Conservation (phyloP, 2,888 invertebrate species). For the Caenorhabditis uteleia region DNA sequence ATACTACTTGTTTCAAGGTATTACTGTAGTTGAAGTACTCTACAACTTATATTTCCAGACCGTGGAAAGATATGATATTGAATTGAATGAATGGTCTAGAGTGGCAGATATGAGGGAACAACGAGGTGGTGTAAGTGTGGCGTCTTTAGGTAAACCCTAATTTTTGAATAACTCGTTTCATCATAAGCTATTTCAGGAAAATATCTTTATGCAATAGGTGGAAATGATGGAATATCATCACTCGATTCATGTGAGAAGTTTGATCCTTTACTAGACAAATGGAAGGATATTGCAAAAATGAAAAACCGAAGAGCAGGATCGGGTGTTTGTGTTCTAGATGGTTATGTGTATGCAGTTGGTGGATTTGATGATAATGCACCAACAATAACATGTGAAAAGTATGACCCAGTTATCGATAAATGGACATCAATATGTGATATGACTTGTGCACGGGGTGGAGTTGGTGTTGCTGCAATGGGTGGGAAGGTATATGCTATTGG, state of each 20-base stretch:
- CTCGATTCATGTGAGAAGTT: constrained; percentile 73
- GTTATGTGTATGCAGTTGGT: constrained; percentile 70
- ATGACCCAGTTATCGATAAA: constrained; percentile 72
- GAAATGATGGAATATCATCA: constrained; percentile 73
- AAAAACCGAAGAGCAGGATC: constrained; percentile 72
- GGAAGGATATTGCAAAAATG: constrained; percentile 72
- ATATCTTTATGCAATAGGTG: constrained; percentile 72
- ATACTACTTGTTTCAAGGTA: constrained; percentile 72
- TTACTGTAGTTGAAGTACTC: background rate
- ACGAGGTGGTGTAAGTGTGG: constrained; percentile 73
- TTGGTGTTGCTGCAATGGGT: constrained; percentile 69
- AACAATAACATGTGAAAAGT: constrained; percentile 68
- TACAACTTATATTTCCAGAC: constrained; percentile 28
- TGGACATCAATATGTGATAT: constrained; percentile 58
- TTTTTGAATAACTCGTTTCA: constrained; percentile 10
- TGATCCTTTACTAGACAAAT: constrained; percentile 73
- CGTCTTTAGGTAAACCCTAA: constrained; percentile 64
- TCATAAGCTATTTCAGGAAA: constrained; percentile 25
- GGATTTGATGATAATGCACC: constrained; percentile 74
- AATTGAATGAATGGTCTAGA: constrained; percentile 71
- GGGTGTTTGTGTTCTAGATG: constrained; percentile 72
- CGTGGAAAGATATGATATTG: constrained; percentile 71
- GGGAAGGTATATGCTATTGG: constrained; percentile 70
- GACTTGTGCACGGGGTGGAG: constrained; percentile 67
- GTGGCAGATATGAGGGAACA: constrained; percentile 72